These are phyloP conservation scores for Willowsia nigromaculata DNA, from an alignment of 2,888 invertebrate genomes.

Conservation along the genomic window DNA sequence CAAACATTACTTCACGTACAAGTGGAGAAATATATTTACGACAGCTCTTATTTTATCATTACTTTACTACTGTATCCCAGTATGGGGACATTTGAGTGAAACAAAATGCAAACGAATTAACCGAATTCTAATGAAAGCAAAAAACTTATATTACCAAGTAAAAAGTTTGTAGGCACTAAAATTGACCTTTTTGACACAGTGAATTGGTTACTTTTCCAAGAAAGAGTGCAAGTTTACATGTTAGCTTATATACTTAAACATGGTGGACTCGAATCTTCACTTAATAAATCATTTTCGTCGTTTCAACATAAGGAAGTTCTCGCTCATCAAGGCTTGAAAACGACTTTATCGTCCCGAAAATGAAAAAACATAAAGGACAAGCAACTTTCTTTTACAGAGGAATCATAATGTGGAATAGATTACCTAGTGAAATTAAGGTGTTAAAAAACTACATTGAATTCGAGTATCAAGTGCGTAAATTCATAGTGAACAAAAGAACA, in stretches of 20 bases:
- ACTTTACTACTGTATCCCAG: background rate
- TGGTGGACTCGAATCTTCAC: background rate
- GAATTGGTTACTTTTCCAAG: background rate
- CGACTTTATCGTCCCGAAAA: too few relatives aligned
- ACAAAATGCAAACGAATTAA: background rate
- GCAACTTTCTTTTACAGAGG: too few relatives aligned
- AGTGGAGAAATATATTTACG: constrained; percentile 11
- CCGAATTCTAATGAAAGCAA: background rate
- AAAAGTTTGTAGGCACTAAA: background rate
- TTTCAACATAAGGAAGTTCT: background rate
- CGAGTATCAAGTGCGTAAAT: too few relatives aligned
- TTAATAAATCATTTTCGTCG: background rate
- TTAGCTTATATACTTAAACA: background rate
- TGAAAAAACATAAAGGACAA: too few relatives aligned
- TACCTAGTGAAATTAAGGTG: too few relatives aligned
- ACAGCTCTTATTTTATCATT: background rate
- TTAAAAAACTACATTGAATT: too few relatives aligned
- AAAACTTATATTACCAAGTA: background rate
- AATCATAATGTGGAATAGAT: too few relatives aligned
- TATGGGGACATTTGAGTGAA: background rate
- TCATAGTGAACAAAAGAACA: too few relatives aligned
- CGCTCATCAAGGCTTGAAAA: background rate
- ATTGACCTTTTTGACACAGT: background rate
- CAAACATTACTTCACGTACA: background rate
- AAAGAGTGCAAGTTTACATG: background rate